These are phyloP conservation scores for Selenia dentaria DNA, from an alignment of 2,888 invertebrate genomes.

Conservation along the genomic window DNA sequence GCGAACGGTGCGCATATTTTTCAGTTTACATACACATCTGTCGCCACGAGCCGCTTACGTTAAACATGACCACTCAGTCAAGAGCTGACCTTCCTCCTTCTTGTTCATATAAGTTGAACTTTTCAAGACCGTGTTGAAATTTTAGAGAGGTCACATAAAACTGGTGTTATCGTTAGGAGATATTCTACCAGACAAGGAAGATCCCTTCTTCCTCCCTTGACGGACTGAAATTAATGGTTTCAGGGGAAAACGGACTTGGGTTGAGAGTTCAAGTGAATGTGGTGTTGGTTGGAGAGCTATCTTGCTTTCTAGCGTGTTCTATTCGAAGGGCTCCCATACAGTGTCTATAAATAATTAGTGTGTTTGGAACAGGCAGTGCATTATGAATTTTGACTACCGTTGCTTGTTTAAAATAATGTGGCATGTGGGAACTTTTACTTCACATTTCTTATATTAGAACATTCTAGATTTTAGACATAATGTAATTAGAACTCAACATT, in stretches of 20 bases:
- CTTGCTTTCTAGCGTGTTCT: constrained; percentile 61
- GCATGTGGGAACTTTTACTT: neutral
- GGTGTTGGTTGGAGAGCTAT: constrained; percentile 35
- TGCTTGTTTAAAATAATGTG: constrained; percentile 6
- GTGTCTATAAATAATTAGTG: constrained; percentile 63
- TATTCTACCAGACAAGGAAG: constrained; percentile 7
- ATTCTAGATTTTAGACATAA: too few relatives aligned
- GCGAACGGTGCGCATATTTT: constrained; percentile 62
- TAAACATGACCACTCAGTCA: constrained; percentile 43
- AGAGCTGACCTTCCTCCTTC: constrained; percentile 44
- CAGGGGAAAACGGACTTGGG: neutral
- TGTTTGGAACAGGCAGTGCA: constrained; percentile 36
- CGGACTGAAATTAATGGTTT: neutral
- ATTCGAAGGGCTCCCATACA: constrained; percentile 56
- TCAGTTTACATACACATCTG: constrained; percentile 77
- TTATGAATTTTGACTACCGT: constrained; percentile 30
- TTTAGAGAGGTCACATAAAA: constrained; percentile 43
- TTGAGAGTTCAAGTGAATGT: constrained; percentile 44
- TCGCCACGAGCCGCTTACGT: constrained; percentile 71
- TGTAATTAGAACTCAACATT: too few relatives aligned
- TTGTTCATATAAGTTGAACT: neutral
- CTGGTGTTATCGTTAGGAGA: constrained; percentile 38
- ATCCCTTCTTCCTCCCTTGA: constrained; percentile 3
- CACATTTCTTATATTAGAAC: too few relatives aligned
- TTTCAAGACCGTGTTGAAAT: constrained; percentile 12